Percentiles rank a stretch among this genome's conserved stretches.
phyloP scores from a whole-genome alignment of 2,888 invertebrate genomes.

The Amphiduros pacificus region DNA sequence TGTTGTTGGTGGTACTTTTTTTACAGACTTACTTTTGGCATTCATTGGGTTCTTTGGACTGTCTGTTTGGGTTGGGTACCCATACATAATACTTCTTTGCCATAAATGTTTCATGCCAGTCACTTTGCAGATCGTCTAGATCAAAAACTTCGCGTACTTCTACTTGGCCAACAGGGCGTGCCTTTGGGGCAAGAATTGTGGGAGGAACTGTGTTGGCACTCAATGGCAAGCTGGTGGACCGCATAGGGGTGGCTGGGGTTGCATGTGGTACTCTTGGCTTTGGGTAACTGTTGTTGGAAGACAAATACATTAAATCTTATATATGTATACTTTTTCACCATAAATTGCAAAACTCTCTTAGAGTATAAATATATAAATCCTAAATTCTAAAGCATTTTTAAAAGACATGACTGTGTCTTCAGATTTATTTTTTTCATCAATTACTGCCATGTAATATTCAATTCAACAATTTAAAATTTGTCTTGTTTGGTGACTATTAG shows the following conservation, averaged over 20 bases:
- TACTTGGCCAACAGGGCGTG: conserved; percentile 15
- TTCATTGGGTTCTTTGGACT: no score
- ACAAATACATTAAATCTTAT: not conserved
- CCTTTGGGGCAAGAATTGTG: no score
- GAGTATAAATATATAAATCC: no score
- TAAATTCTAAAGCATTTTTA: no score
- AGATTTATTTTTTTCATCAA: no score
- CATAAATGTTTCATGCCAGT: conserved; percentile 50
- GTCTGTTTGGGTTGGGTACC: no score
- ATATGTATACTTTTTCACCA: not conserved
- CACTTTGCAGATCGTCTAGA: conserved; percentile 40
- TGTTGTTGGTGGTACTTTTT: not conserved
- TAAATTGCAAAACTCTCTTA: no score
- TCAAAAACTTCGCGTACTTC: conserved; percentile 53
- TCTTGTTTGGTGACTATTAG: no score
- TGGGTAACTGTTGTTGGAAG: conserved; percentile 1
- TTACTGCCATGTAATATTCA: no score
- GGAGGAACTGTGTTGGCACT: not conserved
- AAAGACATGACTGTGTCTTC: no score
- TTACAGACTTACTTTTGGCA: conserved; percentile 8
- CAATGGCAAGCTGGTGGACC: conserved; percentile 3
- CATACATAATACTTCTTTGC: conserved; percentile 48
- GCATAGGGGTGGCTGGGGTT: conserved; percentile 12
- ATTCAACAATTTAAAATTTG: no score
- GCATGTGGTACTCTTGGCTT: conserved; percentile 7